phyloP scores from a whole-genome alignment of 2,888 invertebrate species.

The Tenthredo scrophulariae region DNA sequence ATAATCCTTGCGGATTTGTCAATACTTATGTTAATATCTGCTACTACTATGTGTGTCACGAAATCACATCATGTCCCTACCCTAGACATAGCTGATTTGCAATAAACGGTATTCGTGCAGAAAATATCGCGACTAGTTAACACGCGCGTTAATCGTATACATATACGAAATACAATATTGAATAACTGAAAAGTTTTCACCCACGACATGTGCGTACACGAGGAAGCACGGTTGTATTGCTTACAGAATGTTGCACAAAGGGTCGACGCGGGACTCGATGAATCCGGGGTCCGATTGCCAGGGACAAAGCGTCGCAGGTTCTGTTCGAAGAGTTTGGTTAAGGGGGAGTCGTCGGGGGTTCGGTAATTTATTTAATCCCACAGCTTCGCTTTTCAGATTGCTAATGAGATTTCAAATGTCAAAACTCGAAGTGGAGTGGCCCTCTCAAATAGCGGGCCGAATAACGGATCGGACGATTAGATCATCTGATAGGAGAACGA shows the following conservation, averaged over 20 bases:
- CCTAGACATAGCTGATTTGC: background rate
- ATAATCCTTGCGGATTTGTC: conserved; percentile 11
- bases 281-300: conserved; percentile 19
- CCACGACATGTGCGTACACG: background rate
- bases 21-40: background rate
- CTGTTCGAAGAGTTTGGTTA: background rate
- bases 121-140: conserved; percentile 2
- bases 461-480: conserved; percentile 75
- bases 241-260: conserved; percentile 29
- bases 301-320: conserved; percentile 35
- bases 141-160: background rate
- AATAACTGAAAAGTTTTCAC: conserved; percentile 21
- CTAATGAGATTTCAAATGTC: conserved; percentile 77
- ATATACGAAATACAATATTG: background rate
- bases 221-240: background rate
- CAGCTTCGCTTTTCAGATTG: conserved; percentile 70
- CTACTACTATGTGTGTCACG: background rate
- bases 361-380: conserved; percentile 60
- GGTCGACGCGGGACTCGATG: conserved; percentile 8
- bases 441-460: conserved; percentile 63
- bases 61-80: too few relatives aligned
- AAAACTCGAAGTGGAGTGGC: conserved; percentile 72
- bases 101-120: background rate
- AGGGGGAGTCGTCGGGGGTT: conserved; percentile 13
- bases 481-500: conserved; percentile 64